Evolutionary conservation across 2,888 invertebrate genomes (phyloP).

Genomic region (Branchipolynoe longqiensis): DNA sequence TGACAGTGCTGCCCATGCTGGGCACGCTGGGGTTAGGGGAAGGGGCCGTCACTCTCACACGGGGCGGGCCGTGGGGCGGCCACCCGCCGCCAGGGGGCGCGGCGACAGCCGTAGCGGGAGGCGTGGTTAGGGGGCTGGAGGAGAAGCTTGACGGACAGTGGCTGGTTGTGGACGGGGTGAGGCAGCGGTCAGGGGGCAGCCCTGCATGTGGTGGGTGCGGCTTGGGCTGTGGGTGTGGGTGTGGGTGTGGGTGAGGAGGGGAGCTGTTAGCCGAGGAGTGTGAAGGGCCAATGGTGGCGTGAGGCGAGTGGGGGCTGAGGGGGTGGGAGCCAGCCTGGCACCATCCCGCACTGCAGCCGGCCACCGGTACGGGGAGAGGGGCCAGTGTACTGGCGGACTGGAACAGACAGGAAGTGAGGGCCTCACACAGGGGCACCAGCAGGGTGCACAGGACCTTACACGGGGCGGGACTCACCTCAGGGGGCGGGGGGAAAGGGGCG

Average conservation of each 20-base stretch:
- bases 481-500: neutral
- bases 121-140: constrained; percentile 27
- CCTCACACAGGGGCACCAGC: constrained; percentile 26
- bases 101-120: constrained; percentile 2
- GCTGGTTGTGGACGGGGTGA: neutral
- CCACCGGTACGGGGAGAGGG: constrained; percentile 24
- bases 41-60: constrained; percentile 1
- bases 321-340: constrained; percentile 8
- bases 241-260: neutral
- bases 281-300: constrained; percentile 11
- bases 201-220: neutral
- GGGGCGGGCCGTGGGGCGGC: neutral
- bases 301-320: constrained; percentile 38
- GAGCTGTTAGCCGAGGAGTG: constrained; percentile 7
- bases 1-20: constrained; percentile 50
- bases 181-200: no score
- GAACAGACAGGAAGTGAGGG: constrained; percentile 12
- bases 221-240: neutral
- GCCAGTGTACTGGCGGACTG: constrained; percentile 1
- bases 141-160: neutral
- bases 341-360: constrained; percentile 39
- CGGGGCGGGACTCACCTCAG: neutral
- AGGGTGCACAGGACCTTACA: neutral
- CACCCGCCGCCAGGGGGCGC: constrained; percentile 7
- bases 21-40: constrained; percentile 41